Evolutionary conservation across 2,797 vertebrate species (phyloP).

Genomic region (Epinephelus awoara): DNA sequence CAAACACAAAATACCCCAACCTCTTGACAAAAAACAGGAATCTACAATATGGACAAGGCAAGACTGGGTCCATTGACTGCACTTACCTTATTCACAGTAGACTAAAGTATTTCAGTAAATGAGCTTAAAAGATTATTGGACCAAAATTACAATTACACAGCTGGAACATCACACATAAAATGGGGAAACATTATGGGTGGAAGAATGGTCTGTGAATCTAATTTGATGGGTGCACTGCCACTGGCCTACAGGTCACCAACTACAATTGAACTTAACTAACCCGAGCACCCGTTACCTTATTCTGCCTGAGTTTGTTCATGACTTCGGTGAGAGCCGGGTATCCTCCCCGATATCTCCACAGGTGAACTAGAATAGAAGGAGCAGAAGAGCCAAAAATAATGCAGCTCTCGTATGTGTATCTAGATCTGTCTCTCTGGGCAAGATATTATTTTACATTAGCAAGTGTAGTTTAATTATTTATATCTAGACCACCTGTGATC

Average conservation of each 20-base stretch:
- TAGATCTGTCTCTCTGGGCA: background rate
- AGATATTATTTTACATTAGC: slow-evolving; percentile 5
- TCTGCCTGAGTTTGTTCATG: slow-evolving; percentile 96
- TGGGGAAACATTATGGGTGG: slow-evolving; percentile 9
- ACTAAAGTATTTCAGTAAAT: slow-evolving; percentile 14
- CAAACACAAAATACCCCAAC: background rate
- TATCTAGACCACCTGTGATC: background rate
- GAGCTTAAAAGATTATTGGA: background rate
- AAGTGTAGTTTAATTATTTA: too few species aligned
- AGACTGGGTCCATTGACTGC: background rate
- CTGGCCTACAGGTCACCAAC: slow-evolving; percentile 11
- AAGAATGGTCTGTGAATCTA: slow-evolving; percentile 14
- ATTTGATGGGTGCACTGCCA: slow-evolving; percentile 38
- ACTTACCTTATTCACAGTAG: slow-evolving; percentile 14
- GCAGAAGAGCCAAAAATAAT: slow-evolving; percentile 66
- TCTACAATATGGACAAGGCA: background rate
- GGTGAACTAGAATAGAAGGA: slow-evolving; percentile 90
- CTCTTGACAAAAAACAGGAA: background rate
- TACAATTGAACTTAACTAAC: slow-evolving; percentile 35
- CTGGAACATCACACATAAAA: slow-evolving; percentile 24
- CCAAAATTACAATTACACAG: slow-evolving; percentile 9
- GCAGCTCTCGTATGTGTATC: slow-evolving; percentile 42
- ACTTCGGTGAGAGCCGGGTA: slow-evolving; percentile 98
- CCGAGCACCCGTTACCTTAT: slow-evolving; percentile 88
- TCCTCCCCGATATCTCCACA: slow-evolving; percentile 98